These are phyloP conservation scores for Pipra filicauda DNA, from an alignment of 2,113 vertebrate species.

Conservation along the genomic window DNA sequence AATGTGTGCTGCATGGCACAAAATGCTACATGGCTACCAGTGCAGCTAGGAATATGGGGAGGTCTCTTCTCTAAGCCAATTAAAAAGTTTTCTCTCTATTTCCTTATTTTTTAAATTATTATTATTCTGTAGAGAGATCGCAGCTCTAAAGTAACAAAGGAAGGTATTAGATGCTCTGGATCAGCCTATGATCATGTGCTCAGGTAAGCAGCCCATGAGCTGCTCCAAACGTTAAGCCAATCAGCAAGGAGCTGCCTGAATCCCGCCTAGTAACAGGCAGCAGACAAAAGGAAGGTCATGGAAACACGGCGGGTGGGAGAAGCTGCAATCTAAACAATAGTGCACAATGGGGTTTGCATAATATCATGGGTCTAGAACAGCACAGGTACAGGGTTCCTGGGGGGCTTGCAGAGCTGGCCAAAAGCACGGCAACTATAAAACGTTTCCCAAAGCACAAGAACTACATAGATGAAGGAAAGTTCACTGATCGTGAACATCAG, in stretches of 20 bases:
- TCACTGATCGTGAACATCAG: background rate
- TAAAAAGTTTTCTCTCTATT: background rate
- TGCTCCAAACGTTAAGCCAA: conserved; percentile 58
- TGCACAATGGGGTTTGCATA: conserved; percentile 4
- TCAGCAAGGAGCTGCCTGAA: conserved; percentile 60
- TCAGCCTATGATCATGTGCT: conserved; percentile 43
- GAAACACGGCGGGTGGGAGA: background rate
- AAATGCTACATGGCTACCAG: background rate
- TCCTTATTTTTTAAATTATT: background rate
- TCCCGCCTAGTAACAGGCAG: conserved; percentile 74
- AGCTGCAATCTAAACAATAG: conserved; percentile 24
- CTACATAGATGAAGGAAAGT: background rate
- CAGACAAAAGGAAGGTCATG: conserved; percentile 60
- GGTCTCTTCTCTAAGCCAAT: background rate
- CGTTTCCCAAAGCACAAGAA: background rate
- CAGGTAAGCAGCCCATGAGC: conserved; percentile 53
- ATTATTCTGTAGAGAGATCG: background rate
- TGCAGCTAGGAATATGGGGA: background rate
- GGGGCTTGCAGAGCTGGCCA: background rate
- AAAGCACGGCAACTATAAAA: background rate
- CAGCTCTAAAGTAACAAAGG: conserved; percentile 37
- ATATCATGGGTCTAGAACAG: conserved; percentile 63
- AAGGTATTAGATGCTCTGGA: conserved; percentile 17
- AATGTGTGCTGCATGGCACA: background rate
- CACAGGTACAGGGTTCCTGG: background rate